A percentile compares a stretch with the other conserved stretches of the same genome.
These are phyloP conservation scores for Agapetus fuscipes DNA, from an alignment of 2,888 invertebrate species.

Conservation along the genomic window DNA sequence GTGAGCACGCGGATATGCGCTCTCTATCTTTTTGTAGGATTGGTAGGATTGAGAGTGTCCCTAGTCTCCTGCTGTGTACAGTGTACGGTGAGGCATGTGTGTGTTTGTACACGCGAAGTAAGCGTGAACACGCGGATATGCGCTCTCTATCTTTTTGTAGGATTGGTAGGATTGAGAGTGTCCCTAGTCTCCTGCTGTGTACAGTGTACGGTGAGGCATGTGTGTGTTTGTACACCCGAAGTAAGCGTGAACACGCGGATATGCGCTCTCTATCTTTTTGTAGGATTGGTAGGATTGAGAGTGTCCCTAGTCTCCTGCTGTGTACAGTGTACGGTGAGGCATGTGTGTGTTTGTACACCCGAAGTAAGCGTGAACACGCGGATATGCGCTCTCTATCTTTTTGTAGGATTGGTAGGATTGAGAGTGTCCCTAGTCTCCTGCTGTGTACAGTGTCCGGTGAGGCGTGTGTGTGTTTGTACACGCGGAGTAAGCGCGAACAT, in stretches of 20 bases:
- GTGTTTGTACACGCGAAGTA: conserved; percentile 14
- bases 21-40: conserved; percentile 8
- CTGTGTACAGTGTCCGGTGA: conserved; percentile 9
- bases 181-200: conserved; percentile 6
- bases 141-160: conserved; percentile 12
- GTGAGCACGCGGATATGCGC: conserved; percentile 21
- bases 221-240: conserved; percentile 13
- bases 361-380: conserved; percentile 20
- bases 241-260: conserved; percentile 21
- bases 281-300: conserved; percentile 3
- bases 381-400: conserved; percentile 17
- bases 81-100: conserved; percentile 12
- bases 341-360: conserved; percentile 14
- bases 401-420: conserved; percentile 4
- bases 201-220: conserved; percentile 11
- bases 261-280: conserved; percentile 12
- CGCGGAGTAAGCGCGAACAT: conserved; percentile 19
- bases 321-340: conserved; percentile 10
- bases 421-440: conserved; percentile 2
- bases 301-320: conserved; percentile 3
- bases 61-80: conserved; percentile 7
- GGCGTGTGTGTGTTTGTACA: conserved; percentile 14
- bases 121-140: conserved; percentile 21
- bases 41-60: conserved; percentile 3
- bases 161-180: conserved; percentile 2